Evolutionary conservation across 1,140 invertebrate genomes (phyloP).

Genomic region (Lerema accius): DNA sequence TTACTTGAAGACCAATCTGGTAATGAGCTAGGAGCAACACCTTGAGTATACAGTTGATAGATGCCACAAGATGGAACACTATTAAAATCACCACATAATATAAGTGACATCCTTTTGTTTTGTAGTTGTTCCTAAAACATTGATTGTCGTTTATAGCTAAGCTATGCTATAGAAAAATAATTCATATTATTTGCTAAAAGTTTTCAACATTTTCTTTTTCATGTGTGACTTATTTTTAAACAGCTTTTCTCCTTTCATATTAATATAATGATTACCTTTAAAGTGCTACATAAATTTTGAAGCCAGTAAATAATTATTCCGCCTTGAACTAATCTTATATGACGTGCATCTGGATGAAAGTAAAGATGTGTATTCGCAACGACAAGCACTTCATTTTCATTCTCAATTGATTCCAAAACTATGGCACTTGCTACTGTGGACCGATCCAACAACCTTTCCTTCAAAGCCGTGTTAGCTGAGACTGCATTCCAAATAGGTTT

Average conservation of each 20-base stretch:
- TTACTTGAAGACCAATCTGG: conserved; percentile 91
- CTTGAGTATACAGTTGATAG: conserved; percentile 88
- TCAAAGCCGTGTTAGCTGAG: conserved; percentile 83
- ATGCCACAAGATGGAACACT: conserved; percentile 92
- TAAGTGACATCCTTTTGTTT: conserved; percentile 83
- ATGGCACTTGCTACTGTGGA: conserved; percentile 86
- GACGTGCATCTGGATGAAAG: conserved; percentile 94
- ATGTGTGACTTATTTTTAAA: too few species aligned
- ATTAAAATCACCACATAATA: conserved; percentile 95
- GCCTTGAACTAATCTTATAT: conserved; percentile 92
- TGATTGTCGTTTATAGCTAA: too few species aligned
- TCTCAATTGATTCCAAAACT: conserved; percentile 85
- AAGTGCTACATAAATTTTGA: conserved; percentile 65
- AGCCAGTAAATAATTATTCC: conserved; percentile 85
- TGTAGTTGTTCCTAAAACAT: conserved; percentile 82
- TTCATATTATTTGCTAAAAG: too few species aligned
- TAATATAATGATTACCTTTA: too few species aligned
- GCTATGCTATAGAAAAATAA: too few species aligned
- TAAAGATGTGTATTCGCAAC: conserved; percentile 96
- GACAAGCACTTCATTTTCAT: conserved; percentile 85
- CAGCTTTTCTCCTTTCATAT: too few species aligned
- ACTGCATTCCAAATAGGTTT: conserved; percentile 84
- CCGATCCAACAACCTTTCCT: conserved; percentile 84
- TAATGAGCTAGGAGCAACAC: conserved; percentile 84
- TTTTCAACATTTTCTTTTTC: too few species aligned